Evolutionary conservation across 2,888 invertebrate species (phyloP).

Genomic region (Scaptodrosophila latifasciaeformis): DNA sequence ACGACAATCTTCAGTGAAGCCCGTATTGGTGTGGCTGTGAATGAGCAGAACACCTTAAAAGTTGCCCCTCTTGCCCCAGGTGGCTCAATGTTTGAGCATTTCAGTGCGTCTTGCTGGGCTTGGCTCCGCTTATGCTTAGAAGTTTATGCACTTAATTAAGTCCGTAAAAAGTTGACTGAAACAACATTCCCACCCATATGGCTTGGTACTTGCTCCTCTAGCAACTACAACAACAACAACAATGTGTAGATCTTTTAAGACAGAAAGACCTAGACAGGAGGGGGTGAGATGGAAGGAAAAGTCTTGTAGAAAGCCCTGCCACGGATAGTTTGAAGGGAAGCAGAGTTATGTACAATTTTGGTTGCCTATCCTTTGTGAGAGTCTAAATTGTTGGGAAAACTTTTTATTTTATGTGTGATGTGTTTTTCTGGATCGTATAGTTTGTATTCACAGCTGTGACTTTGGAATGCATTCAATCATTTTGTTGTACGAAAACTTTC

Average conservation of each 20-base stretch:
- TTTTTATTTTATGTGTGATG: too few relatives aligned
- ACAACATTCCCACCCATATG: neutral
- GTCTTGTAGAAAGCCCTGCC: too few relatives aligned
- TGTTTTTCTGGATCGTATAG: neutral
- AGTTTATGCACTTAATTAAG: conserved; percentile 64
- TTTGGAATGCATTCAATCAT: conserved; percentile 54
- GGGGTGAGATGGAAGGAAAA: too few relatives aligned
- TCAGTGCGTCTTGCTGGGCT: neutral
- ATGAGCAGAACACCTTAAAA: neutral
- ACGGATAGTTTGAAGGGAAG: too few relatives aligned
- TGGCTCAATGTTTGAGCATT: neutral
- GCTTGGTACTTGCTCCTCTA: too few relatives aligned
- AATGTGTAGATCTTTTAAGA: too few relatives aligned
- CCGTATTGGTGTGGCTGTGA: neutral
- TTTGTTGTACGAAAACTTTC: conserved; percentile 13
- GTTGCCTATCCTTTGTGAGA: neutral
- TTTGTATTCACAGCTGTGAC: conserved; percentile 46
- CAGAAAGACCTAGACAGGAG: too few relatives aligned
- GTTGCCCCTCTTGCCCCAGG: too few relatives aligned
- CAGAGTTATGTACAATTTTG: neutral
- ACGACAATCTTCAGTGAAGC: too few relatives aligned
- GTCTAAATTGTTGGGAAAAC: neutral
- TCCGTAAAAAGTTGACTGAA: conserved; percentile 41
- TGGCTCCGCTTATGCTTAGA: conserved; percentile 47
- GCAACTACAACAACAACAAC: conserved; percentile 15